phyloP scores from a whole-genome alignment of 2,888 invertebrate genomes.

The Rhimphoctona megacephalus region DNA sequence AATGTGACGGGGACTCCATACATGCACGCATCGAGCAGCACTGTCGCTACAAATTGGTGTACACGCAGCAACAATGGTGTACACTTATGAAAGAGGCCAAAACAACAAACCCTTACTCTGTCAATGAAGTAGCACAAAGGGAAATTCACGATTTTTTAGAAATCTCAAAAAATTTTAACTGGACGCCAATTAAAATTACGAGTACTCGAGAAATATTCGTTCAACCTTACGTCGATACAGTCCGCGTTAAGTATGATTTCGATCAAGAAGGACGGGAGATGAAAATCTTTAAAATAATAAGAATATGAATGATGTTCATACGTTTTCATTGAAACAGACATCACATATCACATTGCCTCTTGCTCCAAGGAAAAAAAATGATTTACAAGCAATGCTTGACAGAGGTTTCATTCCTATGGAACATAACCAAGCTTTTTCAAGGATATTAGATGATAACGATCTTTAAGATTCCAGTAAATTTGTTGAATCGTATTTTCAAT shows the following conservation, averaged over 20 bases:
- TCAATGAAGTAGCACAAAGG: constrained; percentile 7
- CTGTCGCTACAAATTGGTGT: no score
- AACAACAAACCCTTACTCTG: background rate
- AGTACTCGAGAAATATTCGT: constrained; percentile 14
- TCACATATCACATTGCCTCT: constrained; percentile 24
- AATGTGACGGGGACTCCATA: constrained; percentile 36
- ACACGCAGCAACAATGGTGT: constrained; percentile 44
- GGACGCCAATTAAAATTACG: constrained; percentile 4
- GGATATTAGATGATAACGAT: background rate
- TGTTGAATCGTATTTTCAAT: no score
- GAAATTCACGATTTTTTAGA: background rate
- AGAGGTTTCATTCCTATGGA: background rate
- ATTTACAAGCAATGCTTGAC: constrained; percentile 28
- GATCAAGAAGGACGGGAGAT: constrained; percentile 6
- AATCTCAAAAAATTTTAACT: background rate
- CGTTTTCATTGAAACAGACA: background rate
- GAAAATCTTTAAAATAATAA: constrained; percentile 5
- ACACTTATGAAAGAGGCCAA: constrained; percentile 29
- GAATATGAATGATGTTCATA: constrained; percentile 26
- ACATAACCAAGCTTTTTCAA: background rate
- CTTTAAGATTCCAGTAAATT: no score
- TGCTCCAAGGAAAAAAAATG: constrained; percentile 11
- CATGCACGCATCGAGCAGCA: constrained; percentile 37
- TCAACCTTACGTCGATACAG: constrained; percentile 25
- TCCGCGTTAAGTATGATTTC: constrained; percentile 15